A percentile compares a stretch with the other conserved stretches of the same genome.
Conservation (phyloP, 2,888 invertebrate species). For the Leucoma salicis region DNA sequence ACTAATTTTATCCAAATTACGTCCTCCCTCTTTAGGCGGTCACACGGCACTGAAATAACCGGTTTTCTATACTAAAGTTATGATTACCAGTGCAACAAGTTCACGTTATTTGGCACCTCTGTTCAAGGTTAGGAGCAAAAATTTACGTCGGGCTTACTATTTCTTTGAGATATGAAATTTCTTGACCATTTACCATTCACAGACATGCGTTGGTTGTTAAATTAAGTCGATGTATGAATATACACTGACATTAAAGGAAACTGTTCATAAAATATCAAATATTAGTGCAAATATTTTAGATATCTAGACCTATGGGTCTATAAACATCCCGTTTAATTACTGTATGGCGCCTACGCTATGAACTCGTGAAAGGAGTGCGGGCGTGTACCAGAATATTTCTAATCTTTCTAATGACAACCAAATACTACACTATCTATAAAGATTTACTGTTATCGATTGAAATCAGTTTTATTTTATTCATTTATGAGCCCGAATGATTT, state of each 20-base stretch:
- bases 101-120: slow-evolving; percentile 47
- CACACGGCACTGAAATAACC: slow-evolving; percentile 69
- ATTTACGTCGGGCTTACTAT: slow-evolving; percentile 56
- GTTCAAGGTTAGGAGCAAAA: slow-evolving; percentile 50
- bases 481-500: too few relatives aligned
- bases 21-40: slow-evolving; percentile 65
- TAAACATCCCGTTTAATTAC: slow-evolving; percentile 33
- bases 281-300: slow-evolving; percentile 23
- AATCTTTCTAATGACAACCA: too few relatives aligned
- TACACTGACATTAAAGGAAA: slow-evolving; percentile 33
- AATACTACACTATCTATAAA: too few relatives aligned
- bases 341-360: slow-evolving; percentile 24
- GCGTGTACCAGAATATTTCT: slow-evolving; percentile 31
- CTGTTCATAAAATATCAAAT: slow-evolving; percentile 25
- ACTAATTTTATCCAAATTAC: slow-evolving; percentile 59
- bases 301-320: slow-evolving; percentile 21
- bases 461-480: too few relatives aligned
- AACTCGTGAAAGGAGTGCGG: slow-evolving; percentile 22
- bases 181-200: slow-evolving; percentile 50
- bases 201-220: slow-evolving; percentile 36
- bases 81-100: slow-evolving; percentile 45
- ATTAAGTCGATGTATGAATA: slow-evolving; percentile 34
- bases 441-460: too few relatives aligned
- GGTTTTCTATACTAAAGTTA: slow-evolving; percentile 58
- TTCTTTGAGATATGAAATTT: slow-evolving; percentile 43